Base-by-base conservation (phyloP, 2,797 vertebrate genomes). In the Coregonus sp. region DNA sequence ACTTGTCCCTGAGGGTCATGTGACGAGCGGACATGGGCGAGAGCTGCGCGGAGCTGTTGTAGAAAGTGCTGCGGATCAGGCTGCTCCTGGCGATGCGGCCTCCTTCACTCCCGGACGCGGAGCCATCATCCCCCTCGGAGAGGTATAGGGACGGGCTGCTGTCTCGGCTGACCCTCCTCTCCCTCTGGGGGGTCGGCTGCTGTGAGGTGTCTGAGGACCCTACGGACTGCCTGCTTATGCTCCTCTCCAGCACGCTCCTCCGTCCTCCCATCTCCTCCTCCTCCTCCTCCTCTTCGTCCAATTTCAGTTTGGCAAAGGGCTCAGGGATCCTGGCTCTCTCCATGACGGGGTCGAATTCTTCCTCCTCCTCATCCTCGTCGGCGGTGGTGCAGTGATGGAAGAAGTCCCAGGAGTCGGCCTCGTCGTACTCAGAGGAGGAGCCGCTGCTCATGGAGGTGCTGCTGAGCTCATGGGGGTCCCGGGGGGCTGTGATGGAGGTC, bases 361-460 rank as follows among this genome's bases (percentile, higher is more conserved):
- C 93, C 37, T 93, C 93, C 78, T 94, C 92, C 29, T 89, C 86
- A 37, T 89, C 91, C 2, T 47, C 40, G 40, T 89, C 91, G 2
- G 89, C 91, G 31, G 85, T 88, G 74, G 91, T 94, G 83, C 77
- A 89, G 72, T 89, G 91, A 61, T 93, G 94, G 81, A 94, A 93
- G 78, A 92, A 91, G 84, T 93, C 92, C 93, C 92, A 94, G 16
- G 89, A 88, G 78, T 95, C 94, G 0, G 94, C 89, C 80, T 95
- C 95, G 51, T 99, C 98, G 0, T 95, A 96, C 86, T 99, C 98
- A 0, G 95, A 96, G 0, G 97, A 98, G 1, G 96, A 97, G n/a
- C 95, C 95, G 0, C 96, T 97, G 84, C 95, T 97, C 68, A 91
- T 82, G 16, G 97, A 97, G 0, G 92, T 93, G 51, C 95, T 97